These are phyloP conservation scores for Echinops telfairi DNA, from an alignment of 2,113 vertebrate genomes.

Conservation along the genomic window DNA sequence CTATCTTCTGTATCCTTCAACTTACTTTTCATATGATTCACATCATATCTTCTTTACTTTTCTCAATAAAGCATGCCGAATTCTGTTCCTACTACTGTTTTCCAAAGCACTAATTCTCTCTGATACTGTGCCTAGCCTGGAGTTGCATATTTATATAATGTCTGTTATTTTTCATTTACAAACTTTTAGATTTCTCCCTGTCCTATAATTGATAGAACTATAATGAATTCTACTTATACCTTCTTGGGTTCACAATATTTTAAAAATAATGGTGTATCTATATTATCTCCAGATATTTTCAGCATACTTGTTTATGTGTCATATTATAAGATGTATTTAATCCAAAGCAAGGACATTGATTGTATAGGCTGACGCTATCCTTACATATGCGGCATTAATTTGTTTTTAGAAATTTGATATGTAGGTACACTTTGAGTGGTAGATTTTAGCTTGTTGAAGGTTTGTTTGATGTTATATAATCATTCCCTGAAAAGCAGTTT, in stretches of 20 bases:
- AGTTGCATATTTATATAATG: not conserved
- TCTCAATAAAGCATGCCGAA: not conserved
- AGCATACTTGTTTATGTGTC: not conserved
- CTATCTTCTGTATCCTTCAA: not conserved
- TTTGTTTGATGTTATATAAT: not conserved
- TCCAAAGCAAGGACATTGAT: too few species aligned
- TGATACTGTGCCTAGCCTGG: not conserved
- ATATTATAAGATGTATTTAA: not conserved
- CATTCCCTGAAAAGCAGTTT: not conserved
- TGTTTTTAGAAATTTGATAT: not conserved
- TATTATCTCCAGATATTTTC: not conserved
- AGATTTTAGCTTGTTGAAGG: not conserved
- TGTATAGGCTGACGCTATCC: not conserved
- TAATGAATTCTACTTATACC: not conserved
- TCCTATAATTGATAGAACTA: not conserved
- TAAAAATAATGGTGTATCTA: not conserved
- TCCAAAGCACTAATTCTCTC: constrained; percentile 42
- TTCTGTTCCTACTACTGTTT: not conserved
- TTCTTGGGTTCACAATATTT: constrained; percentile 13
- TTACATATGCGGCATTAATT: not conserved
- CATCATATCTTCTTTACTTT: not conserved
- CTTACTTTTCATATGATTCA: not conserved
- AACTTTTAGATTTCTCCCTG: not conserved
- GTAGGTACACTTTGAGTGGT: not conserved
- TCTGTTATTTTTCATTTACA: not conserved